Conservation (phyloP, 2,113 vertebrate species). For the Thoracochromis brauschi region DNA sequence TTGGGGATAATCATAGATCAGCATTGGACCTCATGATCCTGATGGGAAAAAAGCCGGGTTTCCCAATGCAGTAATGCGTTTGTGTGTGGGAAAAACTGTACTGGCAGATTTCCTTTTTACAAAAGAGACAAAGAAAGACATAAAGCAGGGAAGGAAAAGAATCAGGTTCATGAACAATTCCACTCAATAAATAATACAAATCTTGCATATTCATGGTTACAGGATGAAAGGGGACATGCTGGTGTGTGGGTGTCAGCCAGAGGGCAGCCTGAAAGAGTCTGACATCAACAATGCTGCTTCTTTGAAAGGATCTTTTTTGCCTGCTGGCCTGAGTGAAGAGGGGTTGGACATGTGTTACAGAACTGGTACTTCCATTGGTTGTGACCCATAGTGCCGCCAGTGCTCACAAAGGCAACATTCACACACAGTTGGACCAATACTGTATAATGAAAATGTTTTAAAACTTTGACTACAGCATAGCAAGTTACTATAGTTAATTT, state of each 20-base stretch:
- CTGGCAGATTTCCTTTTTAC: not conserved
- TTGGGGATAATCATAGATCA: not conserved
- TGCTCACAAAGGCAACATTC: not conserved
- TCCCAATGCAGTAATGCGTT: not conserved
- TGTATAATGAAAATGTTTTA: not conserved
- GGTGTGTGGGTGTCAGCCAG: conserved; percentile 23
- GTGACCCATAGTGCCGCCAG: not conserved
- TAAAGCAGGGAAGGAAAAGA: not conserved
- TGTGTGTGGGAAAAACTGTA: not conserved
- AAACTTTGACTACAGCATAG: not conserved
- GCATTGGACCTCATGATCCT: not conserved
- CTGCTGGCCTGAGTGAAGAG: not conserved
- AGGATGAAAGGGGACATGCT: conserved; percentile 14
- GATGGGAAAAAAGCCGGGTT: not conserved
- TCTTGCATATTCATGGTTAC: not conserved
- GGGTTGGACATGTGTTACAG: not conserved
- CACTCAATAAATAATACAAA: not conserved
- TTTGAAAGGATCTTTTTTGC: not conserved
- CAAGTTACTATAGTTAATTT: not conserved
- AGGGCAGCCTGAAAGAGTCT: conserved; percentile 8
- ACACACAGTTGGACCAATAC: not conserved
- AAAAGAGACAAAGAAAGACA: not conserved
- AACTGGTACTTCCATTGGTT: not conserved
- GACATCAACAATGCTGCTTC: not conserved
- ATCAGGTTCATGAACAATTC: not conserved